Conservation (phyloP, 2,113 vertebrate species). For the Nothobranchius furzeri region DNA sequence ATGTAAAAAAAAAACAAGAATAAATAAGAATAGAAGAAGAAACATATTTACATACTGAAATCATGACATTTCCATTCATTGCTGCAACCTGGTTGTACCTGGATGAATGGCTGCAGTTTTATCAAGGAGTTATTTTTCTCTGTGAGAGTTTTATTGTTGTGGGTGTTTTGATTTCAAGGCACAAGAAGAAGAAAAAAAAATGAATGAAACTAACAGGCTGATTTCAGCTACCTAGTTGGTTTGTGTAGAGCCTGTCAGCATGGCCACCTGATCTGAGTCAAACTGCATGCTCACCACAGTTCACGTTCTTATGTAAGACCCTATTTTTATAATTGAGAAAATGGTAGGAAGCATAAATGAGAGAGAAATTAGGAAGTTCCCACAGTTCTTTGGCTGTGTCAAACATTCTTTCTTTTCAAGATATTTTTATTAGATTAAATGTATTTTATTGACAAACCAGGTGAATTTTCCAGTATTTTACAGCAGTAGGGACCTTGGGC, state of each 20-base stretch:
- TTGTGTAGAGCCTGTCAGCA: conserved; percentile 44
- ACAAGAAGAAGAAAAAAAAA: conserved; percentile 15
- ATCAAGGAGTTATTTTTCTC: neutral
- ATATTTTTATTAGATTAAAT: neutral
- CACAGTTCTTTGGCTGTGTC: neutral
- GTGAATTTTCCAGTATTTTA: neutral
- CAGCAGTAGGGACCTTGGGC: neutral
- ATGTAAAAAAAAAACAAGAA: neutral
- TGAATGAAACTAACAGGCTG: neutral
- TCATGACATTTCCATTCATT: conserved; percentile 25
- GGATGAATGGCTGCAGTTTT: conserved; percentile 4
- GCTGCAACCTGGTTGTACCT: conserved; percentile 20
- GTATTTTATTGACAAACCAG: neutral
- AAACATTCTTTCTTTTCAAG: neutral
- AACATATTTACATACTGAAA: conserved; percentile 60
- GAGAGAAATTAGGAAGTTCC: neutral
- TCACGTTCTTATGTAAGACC: conserved; percentile 29
- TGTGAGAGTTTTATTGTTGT: neutral
- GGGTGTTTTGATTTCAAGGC: conserved; percentile 34
- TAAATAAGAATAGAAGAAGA: conserved; percentile 16
- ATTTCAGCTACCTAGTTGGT: conserved; percentile 7
- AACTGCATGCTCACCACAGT: conserved; percentile 3
- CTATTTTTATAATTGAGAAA: neutral
- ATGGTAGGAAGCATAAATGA: neutral
- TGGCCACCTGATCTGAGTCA: conserved; percentile 4